Base-by-base conservation (phyloP, 2,113 vertebrate species). In the Pongo abelii region DNA sequence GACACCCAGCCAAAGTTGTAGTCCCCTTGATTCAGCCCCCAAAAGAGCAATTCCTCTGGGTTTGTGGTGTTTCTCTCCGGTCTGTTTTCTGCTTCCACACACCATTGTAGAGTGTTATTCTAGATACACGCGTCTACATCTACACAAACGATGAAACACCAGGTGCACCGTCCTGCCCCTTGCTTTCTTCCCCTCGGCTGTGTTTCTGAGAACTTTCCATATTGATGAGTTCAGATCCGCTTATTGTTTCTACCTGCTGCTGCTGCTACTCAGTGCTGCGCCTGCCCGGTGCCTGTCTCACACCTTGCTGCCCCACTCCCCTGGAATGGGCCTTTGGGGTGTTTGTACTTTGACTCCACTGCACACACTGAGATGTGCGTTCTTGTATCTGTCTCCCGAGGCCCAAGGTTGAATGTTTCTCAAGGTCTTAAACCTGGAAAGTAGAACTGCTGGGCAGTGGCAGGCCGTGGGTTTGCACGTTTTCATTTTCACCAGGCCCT, bases 401-500 rank as follows among this genome's bases (percentile, higher is more conserved):
- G 43, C 70, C 30, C 20, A 0, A 79, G 40, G 30, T 0, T 0
- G 43, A 79, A 55, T 7, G 5, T 23, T 27, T 55, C 70, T 86
- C 94, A 32, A 7, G 81, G 91, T 46, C 12, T 0, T 16, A 67
- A 97, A 86, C 97, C 94, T 96, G 93, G 93, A 97, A 94, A 97
- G 97, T 59, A 40, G 81, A 75, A 50, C 78, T 61, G 93, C 70
- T 30, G 23, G 87, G 32, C 3, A 0, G 88, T 30, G 57, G 57
- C 64, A 40, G 69, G 61, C 61, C 12, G 12, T 64, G 75, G 59
- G 35, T 77, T 52, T 46, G 78, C 48, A n/a, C 46, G 0, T 94
- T 97, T 93, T 96, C 96, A 69, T 85, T 94, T 97, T 94, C 67
- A 32, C 94, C 67, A 8, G 87, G 90, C 75, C 97, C 80, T 92